Evolutionary conservation across 2,888 invertebrate genomes (phyloP).

Genomic region (Panzeria rudis): DNA sequence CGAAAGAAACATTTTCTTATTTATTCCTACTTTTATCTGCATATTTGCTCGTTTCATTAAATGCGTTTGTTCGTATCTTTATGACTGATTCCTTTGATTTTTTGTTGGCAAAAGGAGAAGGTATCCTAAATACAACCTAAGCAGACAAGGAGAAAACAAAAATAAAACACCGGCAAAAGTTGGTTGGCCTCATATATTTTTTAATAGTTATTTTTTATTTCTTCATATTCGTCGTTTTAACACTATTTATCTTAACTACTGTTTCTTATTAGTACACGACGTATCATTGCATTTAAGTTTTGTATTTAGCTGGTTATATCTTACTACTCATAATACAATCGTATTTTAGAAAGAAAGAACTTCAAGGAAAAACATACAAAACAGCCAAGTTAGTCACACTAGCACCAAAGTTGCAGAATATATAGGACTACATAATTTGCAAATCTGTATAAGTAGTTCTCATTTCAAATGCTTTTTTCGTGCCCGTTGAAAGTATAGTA

Average conservation of each 20-base stretch:
- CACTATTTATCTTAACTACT: slow-evolving; percentile 56
- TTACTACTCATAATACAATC: slow-evolving; percentile 40
- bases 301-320: slow-evolving; percentile 6
- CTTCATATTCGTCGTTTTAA: slow-evolving; percentile 55
- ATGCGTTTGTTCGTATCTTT: slow-evolving; percentile 52
- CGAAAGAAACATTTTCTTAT: slow-evolving; percentile 49
- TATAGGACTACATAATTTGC: too few species aligned
- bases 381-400: slow-evolving; percentile 32
- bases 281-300: slow-evolving; percentile 15
- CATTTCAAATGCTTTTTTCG: too few species aligned
- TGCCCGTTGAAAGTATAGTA: too few species aligned
- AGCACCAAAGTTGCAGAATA: not conserved
- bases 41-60: slow-evolving; percentile 60
- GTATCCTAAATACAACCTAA: slow-evolving; percentile 22
- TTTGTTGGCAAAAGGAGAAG: slow-evolving; percentile 33
- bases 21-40: slow-evolving; percentile 28
- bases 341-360: slow-evolving; percentile 23
- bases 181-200: slow-evolving; percentile 39
- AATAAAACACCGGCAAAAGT: slow-evolving; percentile 28
- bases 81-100: slow-evolving; percentile 44
- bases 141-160: not conserved
- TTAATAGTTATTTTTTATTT: slow-evolving; percentile 27
- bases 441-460: too few species aligned
- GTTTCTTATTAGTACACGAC: slow-evolving; percentile 42
- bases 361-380: not conserved